Conservation (phyloP, 2,888 invertebrate genomes). For the Andrena flavipes region DNA sequence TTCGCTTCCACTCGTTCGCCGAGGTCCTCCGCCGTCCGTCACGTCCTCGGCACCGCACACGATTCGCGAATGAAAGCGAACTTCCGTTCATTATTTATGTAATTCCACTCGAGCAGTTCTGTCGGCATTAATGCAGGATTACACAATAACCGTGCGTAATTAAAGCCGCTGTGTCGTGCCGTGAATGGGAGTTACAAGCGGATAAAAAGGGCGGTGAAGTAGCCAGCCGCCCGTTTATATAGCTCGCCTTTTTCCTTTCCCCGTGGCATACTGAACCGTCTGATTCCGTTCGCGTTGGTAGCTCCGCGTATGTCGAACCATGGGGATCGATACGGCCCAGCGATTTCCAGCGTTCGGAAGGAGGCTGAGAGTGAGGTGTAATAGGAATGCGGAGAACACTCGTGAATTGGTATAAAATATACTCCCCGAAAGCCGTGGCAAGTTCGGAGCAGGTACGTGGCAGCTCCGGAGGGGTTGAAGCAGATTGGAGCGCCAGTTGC, state of each 20-base stretch:
- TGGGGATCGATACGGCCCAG: no score
- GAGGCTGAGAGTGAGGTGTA: no score
- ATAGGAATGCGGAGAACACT: no score
- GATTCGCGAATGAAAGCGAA: slow-evolving; percentile 19
- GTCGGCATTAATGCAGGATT: slow-evolving; percentile 41
- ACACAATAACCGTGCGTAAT: slow-evolving; percentile 55
- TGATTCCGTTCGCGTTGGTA: background rate
- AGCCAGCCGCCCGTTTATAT: slow-evolving; percentile 28
- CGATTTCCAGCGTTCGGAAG: background rate
- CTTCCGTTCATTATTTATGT: slow-evolving; percentile 44
- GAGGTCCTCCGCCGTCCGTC: slow-evolving; percentile 5
- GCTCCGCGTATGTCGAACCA: background rate
- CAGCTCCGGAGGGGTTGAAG: no score
- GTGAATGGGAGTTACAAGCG: slow-evolving; percentile 44
- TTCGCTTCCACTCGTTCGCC: background rate
- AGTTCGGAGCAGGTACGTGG: no score
- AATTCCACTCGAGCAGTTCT: slow-evolving; percentile 35
- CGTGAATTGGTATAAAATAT: no score
- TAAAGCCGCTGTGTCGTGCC: slow-evolving; percentile 42
- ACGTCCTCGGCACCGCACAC: background rate
- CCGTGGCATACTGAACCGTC: background rate
- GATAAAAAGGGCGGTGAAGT: slow-evolving; percentile 43
- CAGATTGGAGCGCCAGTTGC: no score
- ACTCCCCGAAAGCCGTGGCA: no score
- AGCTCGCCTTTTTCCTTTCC: slow-evolving; percentile 13